phyloP scores from a whole-genome alignment of 1,140 invertebrate genomes.

The Argopecten irradians region DNA sequence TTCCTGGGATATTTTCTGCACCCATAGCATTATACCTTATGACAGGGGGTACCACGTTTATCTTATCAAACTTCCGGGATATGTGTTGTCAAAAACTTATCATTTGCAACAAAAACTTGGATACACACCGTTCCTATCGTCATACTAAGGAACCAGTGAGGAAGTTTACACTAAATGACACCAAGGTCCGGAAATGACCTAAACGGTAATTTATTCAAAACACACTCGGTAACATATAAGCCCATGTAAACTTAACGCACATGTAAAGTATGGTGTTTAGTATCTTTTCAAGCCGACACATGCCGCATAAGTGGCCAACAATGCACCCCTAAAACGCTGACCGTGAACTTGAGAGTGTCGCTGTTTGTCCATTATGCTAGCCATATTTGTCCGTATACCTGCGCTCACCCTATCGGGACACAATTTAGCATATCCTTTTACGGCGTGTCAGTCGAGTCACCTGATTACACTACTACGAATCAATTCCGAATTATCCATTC shows the following conservation, averaged over 20 bases:
- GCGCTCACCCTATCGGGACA: neutral
- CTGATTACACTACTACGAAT: slow-evolving; percentile 21
- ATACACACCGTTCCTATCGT: too few relatives aligned
- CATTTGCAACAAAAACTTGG: too few relatives aligned
- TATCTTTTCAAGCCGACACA: neutral
- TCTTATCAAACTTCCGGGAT: too few relatives aligned
- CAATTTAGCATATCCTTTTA: slow-evolving; percentile 22
- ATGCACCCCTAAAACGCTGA: neutral
- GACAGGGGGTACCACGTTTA: too few relatives aligned
- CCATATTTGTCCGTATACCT: slow-evolving; percentile 9
- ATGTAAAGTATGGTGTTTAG: neutral
- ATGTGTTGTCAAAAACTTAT: too few relatives aligned
- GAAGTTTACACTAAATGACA: neutral
- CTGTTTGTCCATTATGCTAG: neutral
- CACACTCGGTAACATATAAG: slow-evolving; percentile 10
- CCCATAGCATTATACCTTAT: too few relatives aligned
- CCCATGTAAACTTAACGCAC: neutral
- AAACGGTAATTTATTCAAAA: neutral
- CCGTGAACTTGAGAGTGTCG: neutral
- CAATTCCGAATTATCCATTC: slow-evolving; percentile 17
- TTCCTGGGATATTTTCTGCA: too few relatives aligned
- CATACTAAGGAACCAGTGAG: too few relatives aligned
- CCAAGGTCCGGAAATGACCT: slow-evolving; percentile 5
- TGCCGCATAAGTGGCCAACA: neutral
- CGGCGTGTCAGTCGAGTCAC: neutral